Base-by-base conservation (phyloP, 2,113 vertebrate species). In the Acinonyx jubatus region DNA sequence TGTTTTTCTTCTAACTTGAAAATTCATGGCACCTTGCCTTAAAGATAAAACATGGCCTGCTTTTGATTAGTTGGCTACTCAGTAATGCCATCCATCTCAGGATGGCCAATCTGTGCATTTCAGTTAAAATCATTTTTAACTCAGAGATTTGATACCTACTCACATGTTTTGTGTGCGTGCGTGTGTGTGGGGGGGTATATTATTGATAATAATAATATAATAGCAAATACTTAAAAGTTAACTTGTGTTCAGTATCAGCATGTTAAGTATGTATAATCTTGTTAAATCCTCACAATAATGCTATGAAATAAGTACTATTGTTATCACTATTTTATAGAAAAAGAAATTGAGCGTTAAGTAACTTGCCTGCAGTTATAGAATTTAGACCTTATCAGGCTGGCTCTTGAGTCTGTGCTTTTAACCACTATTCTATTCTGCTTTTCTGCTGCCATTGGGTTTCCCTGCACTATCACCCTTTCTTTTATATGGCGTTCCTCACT, bases 71-170 rank as follows among this genome's bases (percentile, higher is more conserved):
- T 50, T 82, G 15, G 68, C 45, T 96, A 14, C n/a, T 95, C 38
- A 90, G 48, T 48, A 36, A 41, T 63, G 3, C 2, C 33, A 33
- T 52, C 21, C 65, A 38, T 89, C 82, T 65, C 9, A 61, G 63
- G 68, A 81, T 55, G 45, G 36, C 63, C 63, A 68, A 33, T 38
- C 36, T 83, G 8, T 65, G 11, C 23, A 68, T 89, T 94, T 96
- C 29, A n/a, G 36, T 63, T 91, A 52, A 50, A 93, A 31, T 79
- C 16, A 79, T 90, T 96, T 95, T 93, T 48, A 92, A 68, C 9
- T 38, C n/a, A 48, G 81, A 69, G 27, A 6, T 18, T 93, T 55
- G 18, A 65, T 87, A 78, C 6, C 45, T 13, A 82, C 25, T 91
- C 33, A 55, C 15, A 29, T 38, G 6, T 41, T 74, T 38, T 45